Base-by-base conservation (phyloP, 2,888 invertebrate species). In the Noctua comes region DNA sequence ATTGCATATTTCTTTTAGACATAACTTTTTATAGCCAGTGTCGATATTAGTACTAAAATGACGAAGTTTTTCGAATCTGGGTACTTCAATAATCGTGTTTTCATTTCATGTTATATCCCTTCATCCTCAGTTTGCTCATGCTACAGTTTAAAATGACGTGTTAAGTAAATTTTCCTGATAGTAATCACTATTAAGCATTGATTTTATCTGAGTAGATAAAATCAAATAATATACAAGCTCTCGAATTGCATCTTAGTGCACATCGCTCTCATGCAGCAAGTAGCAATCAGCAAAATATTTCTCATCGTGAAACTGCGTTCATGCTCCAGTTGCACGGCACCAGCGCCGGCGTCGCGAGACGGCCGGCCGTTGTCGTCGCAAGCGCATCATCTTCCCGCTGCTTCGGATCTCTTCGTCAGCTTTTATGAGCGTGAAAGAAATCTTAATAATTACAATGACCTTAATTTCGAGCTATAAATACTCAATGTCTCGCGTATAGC, bases 281-380 rank as follows among this genome's bases (percentile, higher is more conserved):
- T 81, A 77, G 74, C 71, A 74, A 87, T 88, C 79, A 80, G 74
- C 68, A n/a, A 87, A 86, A 88, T 82, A 86, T 89, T 86, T 87
- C 81, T 83, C 83, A 76, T 80, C 81, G 84, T 85, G 90, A 90
- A 90, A 90, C 78, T 83, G 78, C 83, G 83, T 89, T 89, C 85
- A 89, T 86, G 90, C 90, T 90, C 90, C 86, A 90, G 84, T 90
- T 90, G 86, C 79, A 77, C 40, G 74, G 57, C 77, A 73, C 62
- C 83, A 71, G 57, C 76, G 79, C 66, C 57, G 70, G 65, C 79
- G 77, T 76, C 71, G 75, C 72, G 68, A 72, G 74, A 84, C 31
- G 18, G 18, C 21, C 82, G 86, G 59, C 68, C 73, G 80, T 74
- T 80, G 84, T 86, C 85, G 76, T 65, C 78, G 77, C 80, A 73